Conservation (phyloP, 2,113 vertebrate species). For the Bostrychus sinensis region DNA sequence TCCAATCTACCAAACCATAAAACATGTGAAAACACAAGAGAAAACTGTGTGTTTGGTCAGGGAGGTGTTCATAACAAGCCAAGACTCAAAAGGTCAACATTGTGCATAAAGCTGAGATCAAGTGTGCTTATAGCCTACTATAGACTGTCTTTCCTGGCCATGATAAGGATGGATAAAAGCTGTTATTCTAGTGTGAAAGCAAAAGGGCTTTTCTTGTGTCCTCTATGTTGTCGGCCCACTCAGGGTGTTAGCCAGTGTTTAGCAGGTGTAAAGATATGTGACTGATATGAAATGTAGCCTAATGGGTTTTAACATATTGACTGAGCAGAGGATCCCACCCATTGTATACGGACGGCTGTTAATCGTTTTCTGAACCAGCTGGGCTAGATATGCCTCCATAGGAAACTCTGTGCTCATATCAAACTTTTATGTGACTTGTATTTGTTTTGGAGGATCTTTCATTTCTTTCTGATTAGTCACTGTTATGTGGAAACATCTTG, state of each 20-base stretch:
- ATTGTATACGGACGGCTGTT: neutral
- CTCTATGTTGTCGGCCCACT: conserved; percentile 12
- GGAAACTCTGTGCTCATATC: conserved; percentile 14
- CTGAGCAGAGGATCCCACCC: conserved; percentile 17
- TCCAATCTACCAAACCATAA: conserved; percentile 52
- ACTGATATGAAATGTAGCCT: conserved; percentile 40
- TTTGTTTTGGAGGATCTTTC: conserved; percentile 22
- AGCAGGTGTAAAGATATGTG: conserved; percentile 49
- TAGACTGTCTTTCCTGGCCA: conserved; percentile 7
- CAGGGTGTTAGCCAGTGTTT: conserved; percentile 35
- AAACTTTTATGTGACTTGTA: conserved; percentile 8
- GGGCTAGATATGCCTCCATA: conserved; percentile 12
- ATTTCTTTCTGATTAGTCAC: conserved; percentile 43
- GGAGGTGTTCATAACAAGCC: conserved; percentile 37
- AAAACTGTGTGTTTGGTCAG: conserved; percentile 61
- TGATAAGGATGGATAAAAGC: conserved; percentile 37
- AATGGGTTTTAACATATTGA: conserved; percentile 51
- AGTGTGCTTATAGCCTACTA: neutral
- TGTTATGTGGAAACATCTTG: conserved; percentile 31
- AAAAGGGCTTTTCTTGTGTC: conserved; percentile 43
- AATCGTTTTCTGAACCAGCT: conserved; percentile 16
- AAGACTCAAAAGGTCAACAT: conserved; percentile 26
- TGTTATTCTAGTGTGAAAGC: conserved; percentile 56
- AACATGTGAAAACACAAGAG: conserved; percentile 31
- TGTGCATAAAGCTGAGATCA: conserved; percentile 38